A percentile compares a stretch with the other conserved stretches of the same genome.
These are phyloP conservation scores for Xylophagus ater DNA, from an alignment of 2,888 invertebrate species.

Conservation along the genomic window DNA sequence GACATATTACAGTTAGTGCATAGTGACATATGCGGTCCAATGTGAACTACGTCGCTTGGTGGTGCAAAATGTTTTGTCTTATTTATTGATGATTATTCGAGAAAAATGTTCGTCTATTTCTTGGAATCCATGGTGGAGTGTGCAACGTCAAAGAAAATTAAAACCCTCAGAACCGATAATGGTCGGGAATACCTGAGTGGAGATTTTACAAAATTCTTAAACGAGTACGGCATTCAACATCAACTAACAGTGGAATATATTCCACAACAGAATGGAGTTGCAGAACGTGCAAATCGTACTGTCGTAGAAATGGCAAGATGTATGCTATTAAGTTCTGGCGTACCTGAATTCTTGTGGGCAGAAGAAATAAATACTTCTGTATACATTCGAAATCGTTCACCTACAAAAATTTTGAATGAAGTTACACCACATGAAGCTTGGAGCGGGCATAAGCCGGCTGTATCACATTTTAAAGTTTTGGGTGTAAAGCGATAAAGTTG, in stretches of 20 bases:
- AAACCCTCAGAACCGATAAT: constrained; percentile 9
- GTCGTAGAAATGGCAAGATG: constrained; percentile 17
- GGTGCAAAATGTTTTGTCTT: no score
- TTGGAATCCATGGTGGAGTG: constrained; percentile 10
- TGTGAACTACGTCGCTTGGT: no score
- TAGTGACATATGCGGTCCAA: no score
- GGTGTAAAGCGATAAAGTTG: no score
- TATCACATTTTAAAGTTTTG: constrained; percentile 12
- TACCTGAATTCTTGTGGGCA: no score
- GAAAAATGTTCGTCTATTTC: no score
- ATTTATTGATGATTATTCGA: no score
- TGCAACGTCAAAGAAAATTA: constrained; percentile 12
- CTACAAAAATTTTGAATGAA: constrained; percentile 10
- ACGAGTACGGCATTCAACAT: constrained; percentile 1
- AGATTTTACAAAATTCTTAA: constrained; percentile 2
- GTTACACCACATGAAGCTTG: constrained; percentile 18
- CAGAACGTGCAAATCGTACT: constrained; percentile 1
- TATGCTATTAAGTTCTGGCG: no score
- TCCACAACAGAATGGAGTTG: constrained; percentile 7
- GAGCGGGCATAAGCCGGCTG: constrained; percentile 13
- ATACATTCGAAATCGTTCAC: constrained; percentile 9
- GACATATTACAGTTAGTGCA: no score
- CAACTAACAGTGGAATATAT: constrained; percentile 8
- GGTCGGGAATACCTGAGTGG: constrained; percentile 5
- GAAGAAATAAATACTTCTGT: no score